A percentile compares a stretch with the other conserved stretches of the same genome.
These are phyloP conservation scores for Rhagoletis zephyria DNA, from an alignment of 1,140 invertebrate genomes.

Conservation along the genomic window DNA sequence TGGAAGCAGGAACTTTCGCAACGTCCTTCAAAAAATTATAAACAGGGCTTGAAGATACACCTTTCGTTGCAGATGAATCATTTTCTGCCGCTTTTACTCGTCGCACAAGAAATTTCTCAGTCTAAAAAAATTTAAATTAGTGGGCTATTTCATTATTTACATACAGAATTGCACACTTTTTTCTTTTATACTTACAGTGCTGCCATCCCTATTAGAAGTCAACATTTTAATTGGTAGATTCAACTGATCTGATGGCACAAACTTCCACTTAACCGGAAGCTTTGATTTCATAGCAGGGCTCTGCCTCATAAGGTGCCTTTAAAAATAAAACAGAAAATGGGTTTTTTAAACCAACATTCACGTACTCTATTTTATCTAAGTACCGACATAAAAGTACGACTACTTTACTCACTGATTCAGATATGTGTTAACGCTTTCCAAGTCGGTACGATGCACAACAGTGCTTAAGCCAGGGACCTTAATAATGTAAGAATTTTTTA, in stretches of 20 bases:
- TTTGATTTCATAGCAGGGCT: conserved; percentile 37
- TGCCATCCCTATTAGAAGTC: conserved; percentile 7
- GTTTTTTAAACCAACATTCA: not conserved
- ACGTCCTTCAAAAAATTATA: not conserved
- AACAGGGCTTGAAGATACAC: no score
- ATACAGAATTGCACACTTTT: not conserved
- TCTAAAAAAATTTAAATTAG: not conserved
- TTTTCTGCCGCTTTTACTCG: not conserved
- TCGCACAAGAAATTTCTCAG: not conserved
- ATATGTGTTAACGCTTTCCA: conserved; percentile 39
- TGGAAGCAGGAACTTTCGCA: not conserved
- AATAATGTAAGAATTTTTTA: conserved; percentile 29
- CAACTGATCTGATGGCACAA: conserved; percentile 32
- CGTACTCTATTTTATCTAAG: not conserved
- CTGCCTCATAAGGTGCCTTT: conserved; percentile 17
- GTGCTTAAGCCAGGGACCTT: conserved; percentile 28
- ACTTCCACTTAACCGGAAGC: conserved; percentile 42
- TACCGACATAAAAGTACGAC: not conserved
- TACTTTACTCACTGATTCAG: conserved; percentile 53
- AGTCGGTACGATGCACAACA: conserved; percentile 8
- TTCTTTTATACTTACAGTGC: not conserved
- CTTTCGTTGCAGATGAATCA: not conserved
- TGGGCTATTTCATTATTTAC: not conserved
- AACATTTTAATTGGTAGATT: conserved; percentile 25
- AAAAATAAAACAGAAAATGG: not conserved